A percentile compares a stretch with the other conserved stretches of the same genome.
Evolutionary conservation across 2,888 invertebrate genomes (phyloP).

Genomic region (Odontocerum albicorne): DNA sequence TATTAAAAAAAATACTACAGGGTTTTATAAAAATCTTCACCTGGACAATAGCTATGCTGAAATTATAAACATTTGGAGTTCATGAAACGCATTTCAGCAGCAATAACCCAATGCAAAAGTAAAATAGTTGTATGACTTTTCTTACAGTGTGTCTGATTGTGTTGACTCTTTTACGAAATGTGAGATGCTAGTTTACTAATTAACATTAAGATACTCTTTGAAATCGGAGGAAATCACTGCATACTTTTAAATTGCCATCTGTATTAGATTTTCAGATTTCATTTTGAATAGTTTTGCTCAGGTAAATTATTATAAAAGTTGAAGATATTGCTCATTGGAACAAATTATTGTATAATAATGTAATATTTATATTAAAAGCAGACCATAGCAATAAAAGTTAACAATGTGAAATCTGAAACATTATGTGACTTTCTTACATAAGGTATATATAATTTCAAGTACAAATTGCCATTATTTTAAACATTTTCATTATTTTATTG

Average conservation of each 20-base stretch:
- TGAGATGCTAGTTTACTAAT: too few species aligned
- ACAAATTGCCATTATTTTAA: conserved; percentile 35
- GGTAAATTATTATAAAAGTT: background rate
- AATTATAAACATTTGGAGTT: too few species aligned
- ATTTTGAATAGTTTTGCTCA: conserved; percentile 21
- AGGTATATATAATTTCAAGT: conserved; percentile 34
- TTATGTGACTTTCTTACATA: conserved; percentile 18
- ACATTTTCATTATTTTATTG: background rate
- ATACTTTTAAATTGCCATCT: conserved; percentile 19
- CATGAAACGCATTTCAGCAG: too few species aligned
- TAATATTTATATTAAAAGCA: conserved; percentile 25
- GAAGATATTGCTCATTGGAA: conserved; percentile 16
- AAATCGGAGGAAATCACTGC: background rate
- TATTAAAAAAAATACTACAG: too few species aligned
- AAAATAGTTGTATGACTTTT: too few species aligned
- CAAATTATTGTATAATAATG: conserved; percentile 11
- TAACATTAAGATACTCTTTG: background rate
- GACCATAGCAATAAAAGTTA: conserved; percentile 33
- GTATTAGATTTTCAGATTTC: conserved; percentile 18
- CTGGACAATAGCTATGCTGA: too few species aligned
- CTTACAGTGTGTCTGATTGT: too few species aligned
- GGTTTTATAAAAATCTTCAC: too few species aligned
- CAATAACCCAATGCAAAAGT: too few species aligned
- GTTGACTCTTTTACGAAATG: too few species aligned
- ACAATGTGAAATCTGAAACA: conserved; percentile 28